These are phyloP conservation scores for Melolontha melolontha DNA, from an alignment of 2,888 invertebrate species.

Conservation along the genomic window DNA sequence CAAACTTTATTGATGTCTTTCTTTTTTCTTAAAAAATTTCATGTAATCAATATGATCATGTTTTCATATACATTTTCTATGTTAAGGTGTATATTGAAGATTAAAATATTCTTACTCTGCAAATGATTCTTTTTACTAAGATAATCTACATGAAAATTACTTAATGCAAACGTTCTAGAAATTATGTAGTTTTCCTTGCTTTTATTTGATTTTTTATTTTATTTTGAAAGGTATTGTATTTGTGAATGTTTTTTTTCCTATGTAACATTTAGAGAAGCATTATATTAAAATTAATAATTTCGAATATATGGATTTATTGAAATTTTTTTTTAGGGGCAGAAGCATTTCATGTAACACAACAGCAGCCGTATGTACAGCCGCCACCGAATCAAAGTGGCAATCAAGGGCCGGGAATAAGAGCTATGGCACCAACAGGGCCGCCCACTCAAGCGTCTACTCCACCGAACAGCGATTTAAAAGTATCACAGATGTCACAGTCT, in stretches of 20 bases:
- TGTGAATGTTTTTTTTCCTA: too few relatives aligned
- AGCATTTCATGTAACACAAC: conserved; percentile 55
- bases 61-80: background rate
- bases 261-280: too few relatives aligned
- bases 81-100: too few relatives aligned
- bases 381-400: conserved; percentile 61
- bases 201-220: too few relatives aligned
- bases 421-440: conserved; percentile 61
- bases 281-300: background rate
- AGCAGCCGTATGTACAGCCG: conserved; percentile 56
- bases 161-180: too few relatives aligned
- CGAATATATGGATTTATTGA: background rate
- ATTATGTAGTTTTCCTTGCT: too few relatives aligned
- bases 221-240: too few relatives aligned
- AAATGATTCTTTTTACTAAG: too few relatives aligned
- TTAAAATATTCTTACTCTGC: too few relatives aligned
- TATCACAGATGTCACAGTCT: conserved; percentile 57
- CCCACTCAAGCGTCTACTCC: conserved; percentile 65
- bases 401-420: conserved; percentile 61
- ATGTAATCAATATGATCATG: background rate
- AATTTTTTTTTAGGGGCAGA: conserved; percentile 58
- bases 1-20: too few relatives aligned
- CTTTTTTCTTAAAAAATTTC: too few relatives aligned
- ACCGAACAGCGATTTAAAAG: conserved; percentile 63
- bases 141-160: too few relatives aligned